Evolutionary conservation across 2,113 vertebrate genomes (phyloP).

Genomic region (Myanophis thanlyinensis): DNA sequence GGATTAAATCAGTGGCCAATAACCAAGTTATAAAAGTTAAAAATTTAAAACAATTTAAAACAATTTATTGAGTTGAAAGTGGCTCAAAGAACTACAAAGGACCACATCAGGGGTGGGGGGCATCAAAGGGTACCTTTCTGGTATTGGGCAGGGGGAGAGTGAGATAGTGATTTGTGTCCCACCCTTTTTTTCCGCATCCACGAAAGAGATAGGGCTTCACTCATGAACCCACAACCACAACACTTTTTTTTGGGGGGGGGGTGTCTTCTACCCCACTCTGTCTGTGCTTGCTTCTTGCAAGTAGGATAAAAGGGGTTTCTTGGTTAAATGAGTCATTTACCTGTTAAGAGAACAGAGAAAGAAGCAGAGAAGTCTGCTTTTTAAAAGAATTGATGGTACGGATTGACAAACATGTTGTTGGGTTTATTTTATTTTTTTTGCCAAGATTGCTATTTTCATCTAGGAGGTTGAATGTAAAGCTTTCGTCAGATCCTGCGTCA

Average conservation of each 20-base stretch:
- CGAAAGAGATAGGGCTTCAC: neutral
- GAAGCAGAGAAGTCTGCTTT: too few species aligned
- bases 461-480: too few species aligned
- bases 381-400: too few species aligned
- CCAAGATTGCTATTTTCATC: too few species aligned
- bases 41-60: too few species aligned
- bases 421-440: too few species aligned
- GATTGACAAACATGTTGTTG: too few species aligned
- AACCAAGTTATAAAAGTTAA: too few species aligned
- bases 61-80: neutral
- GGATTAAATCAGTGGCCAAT: too few species aligned
- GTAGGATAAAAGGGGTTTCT: neutral
- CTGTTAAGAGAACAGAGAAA: too few species aligned
- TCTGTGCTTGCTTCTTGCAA: neutral
- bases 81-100: neutral
- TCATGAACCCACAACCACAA: neutral
- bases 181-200: neutral
- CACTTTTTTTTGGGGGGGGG: neutral
- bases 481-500: too few species aligned
- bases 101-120: too few species aligned
- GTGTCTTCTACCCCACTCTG: neutral
- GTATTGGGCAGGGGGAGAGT: neutral
- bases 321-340: neutral
- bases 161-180: neutral
- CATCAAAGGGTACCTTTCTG: neutral